Base-by-base conservation (phyloP, 2,888 invertebrate genomes). In the Stenotaenia linearis region DNA sequence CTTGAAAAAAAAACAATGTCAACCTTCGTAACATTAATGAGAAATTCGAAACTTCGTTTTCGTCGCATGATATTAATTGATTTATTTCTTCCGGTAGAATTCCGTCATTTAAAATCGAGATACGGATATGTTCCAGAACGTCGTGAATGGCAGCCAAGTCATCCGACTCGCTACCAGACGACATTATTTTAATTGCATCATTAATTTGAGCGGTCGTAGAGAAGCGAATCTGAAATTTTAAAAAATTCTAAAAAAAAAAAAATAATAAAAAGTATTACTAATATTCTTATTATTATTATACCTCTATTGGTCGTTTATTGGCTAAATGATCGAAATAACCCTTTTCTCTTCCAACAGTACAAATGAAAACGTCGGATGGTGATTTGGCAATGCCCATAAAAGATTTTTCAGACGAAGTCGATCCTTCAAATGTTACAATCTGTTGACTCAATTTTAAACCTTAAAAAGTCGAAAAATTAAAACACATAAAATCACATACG, bases 241-340 rank as follows among this genome's bases (percentile, higher is more conserved):
- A n/a, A n/a, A n/a, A n/a, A n/a, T n/a, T n/a, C 1, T 25, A 28
- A 69, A 28, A 12, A 28, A n/a, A 10, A 28, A 10, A 69, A 1
- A 69, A n/a, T 28, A 25, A 1, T 3, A 25, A n/a, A 50, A 50
- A 1, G 1, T 1, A 28, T 25, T 15, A 69, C 23, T 56, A 1
- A 12, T n/a, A 15, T 25, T 12, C 25, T 25, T 5, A 12, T 56
- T 56, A 15, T 25, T 10, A 25, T 15, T 6, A 1, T 25, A 69
- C 69, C 28, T 69, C 69, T 25, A 69, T 69, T 4, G 69, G 69
- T 15, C n/a, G 69, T 69, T 28, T 69, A 28, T n/a, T 69, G 10
- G 69, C 69, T 28, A 28, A 69, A 69, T 69, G 69, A 69, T 69
- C 69, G 28, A 69, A 69, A 69, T 25, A 69, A 69, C 28, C 69